Evolutionary conservation across 2,888 invertebrate genomes (phyloP).

Genomic region (Calameuta pallipes): DNA sequence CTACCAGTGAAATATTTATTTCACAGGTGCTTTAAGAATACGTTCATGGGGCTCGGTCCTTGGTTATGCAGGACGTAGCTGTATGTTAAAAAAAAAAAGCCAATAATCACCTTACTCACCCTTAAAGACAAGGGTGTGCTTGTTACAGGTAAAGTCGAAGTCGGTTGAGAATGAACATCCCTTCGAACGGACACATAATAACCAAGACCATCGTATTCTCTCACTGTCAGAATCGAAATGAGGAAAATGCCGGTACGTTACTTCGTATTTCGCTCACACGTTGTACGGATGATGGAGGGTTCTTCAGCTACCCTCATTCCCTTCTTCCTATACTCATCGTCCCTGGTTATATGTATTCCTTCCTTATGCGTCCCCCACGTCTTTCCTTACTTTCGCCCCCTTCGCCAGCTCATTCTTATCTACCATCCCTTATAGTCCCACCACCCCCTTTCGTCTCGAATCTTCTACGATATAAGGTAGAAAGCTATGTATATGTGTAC

Average conservation of each 20-base stretch:
- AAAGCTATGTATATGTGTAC: constrained; percentile 18
- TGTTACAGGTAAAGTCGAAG: not conserved
- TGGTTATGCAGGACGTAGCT: not conserved
- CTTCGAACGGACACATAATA: not conserved
- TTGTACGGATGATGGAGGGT: constrained; percentile 36
- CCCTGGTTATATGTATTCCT: not conserved
- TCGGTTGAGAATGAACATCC: not conserved
- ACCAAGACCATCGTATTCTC: constrained; percentile 12
- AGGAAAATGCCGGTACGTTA: constrained; percentile 13
- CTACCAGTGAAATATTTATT: not conserved
- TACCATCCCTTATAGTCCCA: constrained; percentile 10
- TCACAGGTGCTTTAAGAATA: not conserved
- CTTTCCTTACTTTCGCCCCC: not conserved
- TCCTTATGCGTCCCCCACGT: not conserved
- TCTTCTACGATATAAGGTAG: not conserved
- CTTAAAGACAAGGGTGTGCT: not conserved
- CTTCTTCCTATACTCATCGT: not conserved
- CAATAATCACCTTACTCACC: not conserved
- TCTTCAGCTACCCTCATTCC: constrained; percentile 26
- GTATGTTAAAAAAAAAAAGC: not conserved
- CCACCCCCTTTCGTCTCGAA: constrained; percentile 7
- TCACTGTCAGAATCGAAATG: constrained; percentile 22
- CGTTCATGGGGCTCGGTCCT: not conserved
- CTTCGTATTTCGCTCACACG: constrained; percentile 34
- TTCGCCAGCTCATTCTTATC: constrained; percentile 17